Evolutionary conservation across 37 sponge, comb jelly and placozoan species (phyloP).

Genomic region (Crambe crambe): DNA sequence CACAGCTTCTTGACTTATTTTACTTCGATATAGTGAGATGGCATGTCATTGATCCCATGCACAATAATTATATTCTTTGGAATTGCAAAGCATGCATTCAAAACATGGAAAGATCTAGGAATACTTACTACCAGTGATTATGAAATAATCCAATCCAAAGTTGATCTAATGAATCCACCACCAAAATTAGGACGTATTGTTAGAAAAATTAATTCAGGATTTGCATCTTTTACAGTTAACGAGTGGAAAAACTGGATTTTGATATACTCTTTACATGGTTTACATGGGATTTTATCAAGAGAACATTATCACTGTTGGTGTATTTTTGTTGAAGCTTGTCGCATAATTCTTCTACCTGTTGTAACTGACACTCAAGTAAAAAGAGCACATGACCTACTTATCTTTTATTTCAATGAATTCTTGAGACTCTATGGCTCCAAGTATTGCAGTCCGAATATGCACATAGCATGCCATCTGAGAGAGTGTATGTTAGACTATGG

Average conservation of each 20-base stretch:
- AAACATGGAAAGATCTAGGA: slow-evolving; percentile 1
- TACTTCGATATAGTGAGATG: slow-evolving; percentile 37
- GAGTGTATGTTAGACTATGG: slow-evolving; percentile 28
- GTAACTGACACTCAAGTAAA: not conserved
- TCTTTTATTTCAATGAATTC: slow-evolving; percentile 22
- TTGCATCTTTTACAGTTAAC: slow-evolving; percentile 50
- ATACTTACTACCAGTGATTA: not conserved
- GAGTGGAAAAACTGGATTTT: slow-evolving; percentile 55
- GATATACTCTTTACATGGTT: slow-evolving; percentile 22
- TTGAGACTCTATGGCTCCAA: slow-evolving; percentile 20
- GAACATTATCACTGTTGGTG: slow-evolving; percentile 48
- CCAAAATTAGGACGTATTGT: slow-evolving; percentile 31
- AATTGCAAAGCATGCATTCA: slow-evolving; percentile 31
- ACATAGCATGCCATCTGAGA: slow-evolving; percentile 38
- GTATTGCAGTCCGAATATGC: slow-evolving; percentile 46
- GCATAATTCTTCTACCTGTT: not conserved
- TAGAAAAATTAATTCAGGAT: slow-evolving; percentile 34
- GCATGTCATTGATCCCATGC: slow-evolving; percentile 46
- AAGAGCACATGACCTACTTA: slow-evolving; percentile 24
- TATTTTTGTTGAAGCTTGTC: slow-evolving; percentile 44
- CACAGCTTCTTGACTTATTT: slow-evolving; percentile 11
- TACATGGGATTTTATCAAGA: not conserved
- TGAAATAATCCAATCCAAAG: slow-evolving; percentile 4
- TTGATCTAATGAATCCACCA: slow-evolving; percentile 17
- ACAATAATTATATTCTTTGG: slow-evolving; percentile 55